Evolutionary conservation across 2,888 invertebrate species (phyloP), one percentile per base, ranked within the genome.

Genomic region (Nomada fucata): DNA sequence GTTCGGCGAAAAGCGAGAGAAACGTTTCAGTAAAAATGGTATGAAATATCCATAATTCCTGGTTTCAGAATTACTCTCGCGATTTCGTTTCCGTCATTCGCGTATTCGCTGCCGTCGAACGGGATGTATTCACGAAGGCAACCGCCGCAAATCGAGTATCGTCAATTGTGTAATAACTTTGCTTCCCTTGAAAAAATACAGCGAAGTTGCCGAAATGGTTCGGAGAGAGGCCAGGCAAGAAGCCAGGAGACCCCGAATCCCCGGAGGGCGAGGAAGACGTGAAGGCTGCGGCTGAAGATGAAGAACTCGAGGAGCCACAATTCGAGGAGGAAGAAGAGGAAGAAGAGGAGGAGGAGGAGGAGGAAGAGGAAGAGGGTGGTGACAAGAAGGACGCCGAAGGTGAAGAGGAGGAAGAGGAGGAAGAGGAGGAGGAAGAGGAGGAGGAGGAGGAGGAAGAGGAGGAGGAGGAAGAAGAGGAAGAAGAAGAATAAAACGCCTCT

Each of bases 121-220:
- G 47, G 29, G 44, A 44, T 7, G 50, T 2, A 20, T 10, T 18
- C 5, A 0, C 13, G 23, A 5, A 36, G 57, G 55, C 2, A 42
- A 3, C 2, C 18, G 5, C 0, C 7, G 5, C 10, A 0, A 26
- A 36, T 29, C 5, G 2, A 63, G 15, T 29, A 29, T 11, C 36
- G 10, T 15, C 20, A 20, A 60, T 65, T 20, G 11, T 10, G 15
- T 3, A 60, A 50, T 5, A n/a, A 36, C 9, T n/a, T 42, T 11
- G 23, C n/a, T 13, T 60, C 10, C 42, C 44, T 52, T 10, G 18
- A 53, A 53, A 53, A 53, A 53, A 53, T n/a, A 92, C 94, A 98
- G 98, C 98, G 95, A 97, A 97, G 96, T 95, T 98, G 95, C 98
- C 98, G 91, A 98, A 98, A 95, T 98, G 98, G 98, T 98, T 98